Base-by-base conservation (phyloP, 2,888 invertebrate genomes). In the Andrena bicolor region DNA sequence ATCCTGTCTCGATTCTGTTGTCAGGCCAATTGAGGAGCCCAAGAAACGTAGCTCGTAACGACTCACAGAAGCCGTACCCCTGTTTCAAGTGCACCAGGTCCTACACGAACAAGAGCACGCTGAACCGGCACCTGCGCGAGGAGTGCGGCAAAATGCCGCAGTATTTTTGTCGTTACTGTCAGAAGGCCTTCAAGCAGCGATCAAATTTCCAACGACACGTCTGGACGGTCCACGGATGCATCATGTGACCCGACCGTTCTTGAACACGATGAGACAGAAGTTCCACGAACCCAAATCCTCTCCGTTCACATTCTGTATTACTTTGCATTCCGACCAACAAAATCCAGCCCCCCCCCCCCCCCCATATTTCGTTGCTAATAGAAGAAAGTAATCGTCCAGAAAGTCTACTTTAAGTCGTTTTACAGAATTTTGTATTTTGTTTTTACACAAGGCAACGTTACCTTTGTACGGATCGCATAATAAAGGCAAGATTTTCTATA, bases 61-160 rank as follows among this genome's bases (percentile, higher is more conserved):
- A 64, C 85, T 79, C 83, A 79, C 60, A 2, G 10, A 86, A 87
- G 61, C 79, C 79, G 23, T 85, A 78, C 58, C 70, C 87, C 8
- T 93, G 93, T 82, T 86, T 83, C 76, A 90, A 91, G 49, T 94
- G 93, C 83, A 72, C 75, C 68, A 90, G 90, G 78, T 90, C 91
- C 26, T 93, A 93, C 76, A 86, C 88, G 23, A 92, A 97, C 94
- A 97, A 96, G 92, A 96, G 97, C 90, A 97, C 97, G 77, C 88
- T 94, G 71, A 91, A 91, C 71, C 92, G 94, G 23, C 94, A 94
- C 80, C 86, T 92, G n/a, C 89, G 92, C 16, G 91, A 92, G 77
- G 94, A 94, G 74, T 94, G 94, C 71, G 93, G 93, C 13, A 92
- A 92, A 78, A 66, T 86, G 41, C 93, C 94, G 2, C 90, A 92